Conservation (phyloP, 2,888 invertebrate species). For the Andrena camellia region DNA sequence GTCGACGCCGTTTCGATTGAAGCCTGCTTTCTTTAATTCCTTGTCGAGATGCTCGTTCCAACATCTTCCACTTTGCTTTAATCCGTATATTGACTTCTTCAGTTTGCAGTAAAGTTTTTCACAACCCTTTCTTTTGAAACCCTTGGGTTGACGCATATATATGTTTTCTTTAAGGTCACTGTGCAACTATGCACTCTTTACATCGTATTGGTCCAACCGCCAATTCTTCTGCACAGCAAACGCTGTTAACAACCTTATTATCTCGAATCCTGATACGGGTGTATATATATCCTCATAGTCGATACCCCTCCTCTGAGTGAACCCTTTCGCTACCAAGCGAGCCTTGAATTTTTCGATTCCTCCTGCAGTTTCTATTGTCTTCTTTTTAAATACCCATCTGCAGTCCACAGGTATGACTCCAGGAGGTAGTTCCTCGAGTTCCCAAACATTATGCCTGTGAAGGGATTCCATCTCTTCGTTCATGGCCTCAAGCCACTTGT, state of each 20-base stretch:
- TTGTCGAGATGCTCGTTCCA: neutral
- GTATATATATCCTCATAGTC: neutral
- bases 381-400: no score
- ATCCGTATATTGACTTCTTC: conserved; percentile 4
- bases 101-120: conserved; percentile 5
- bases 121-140: neutral
- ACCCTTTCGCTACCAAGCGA: no score
- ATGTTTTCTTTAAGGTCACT: neutral
- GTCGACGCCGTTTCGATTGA: conserved; percentile 3
- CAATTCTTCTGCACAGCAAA: neutral
- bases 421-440: no score
- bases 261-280: conserved; percentile 9
- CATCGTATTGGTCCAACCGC: neutral
- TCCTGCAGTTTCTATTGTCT: no score
- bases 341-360: no score
- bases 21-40: conserved; percentile 2
- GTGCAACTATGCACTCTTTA: conserved; percentile 14
- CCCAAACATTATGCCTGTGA: no score
- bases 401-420: no score
- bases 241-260: conserved; percentile 5
- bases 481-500: no score
- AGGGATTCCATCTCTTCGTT: no score
- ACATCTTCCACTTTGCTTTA: conserved; percentile 14
- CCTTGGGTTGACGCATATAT: conserved; percentile 5
- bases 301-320: neutral